A percentile compares a stretch with the other conserved stretches of the same genome.
Conservation (phyloP, 2,797 vertebrate genomes). For the Eulemur coronatus region DNA sequence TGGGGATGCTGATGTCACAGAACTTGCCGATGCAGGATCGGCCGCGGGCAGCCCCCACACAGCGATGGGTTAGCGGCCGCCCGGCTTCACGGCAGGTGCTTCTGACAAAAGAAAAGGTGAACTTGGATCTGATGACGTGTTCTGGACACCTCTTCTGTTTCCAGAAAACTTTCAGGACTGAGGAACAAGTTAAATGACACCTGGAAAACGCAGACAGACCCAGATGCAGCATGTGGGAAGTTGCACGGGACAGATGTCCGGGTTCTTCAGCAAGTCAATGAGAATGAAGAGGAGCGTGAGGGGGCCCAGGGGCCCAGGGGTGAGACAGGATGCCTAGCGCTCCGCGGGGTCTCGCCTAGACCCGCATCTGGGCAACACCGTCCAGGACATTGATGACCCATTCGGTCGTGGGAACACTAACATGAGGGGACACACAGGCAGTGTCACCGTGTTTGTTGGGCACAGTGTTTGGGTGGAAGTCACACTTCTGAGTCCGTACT, state of each 20-base stretch:
- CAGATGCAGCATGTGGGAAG: fast-evolving
- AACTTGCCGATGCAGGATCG: too few species aligned
- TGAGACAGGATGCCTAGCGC: too few species aligned
- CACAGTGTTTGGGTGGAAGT: neutral
- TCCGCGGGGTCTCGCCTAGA: fast-evolving
- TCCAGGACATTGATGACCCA: too few species aligned
- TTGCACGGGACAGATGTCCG: fast-evolving
- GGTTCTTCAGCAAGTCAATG: neutral
- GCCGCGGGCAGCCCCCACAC: neutral
- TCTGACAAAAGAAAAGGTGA: fast-evolving
- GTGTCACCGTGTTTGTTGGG: too few species aligned
- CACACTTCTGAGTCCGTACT: too few species aligned
- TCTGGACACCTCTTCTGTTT: too few species aligned
- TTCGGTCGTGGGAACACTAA: neutral
- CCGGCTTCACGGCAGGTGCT: fast-evolving
- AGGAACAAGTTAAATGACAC: neutral
- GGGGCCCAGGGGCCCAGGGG: too few species aligned
- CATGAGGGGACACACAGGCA: too few species aligned
- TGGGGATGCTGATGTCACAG: fast-evolving
- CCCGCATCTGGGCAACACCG: fast-evolving
- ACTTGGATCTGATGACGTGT: fast-evolving
- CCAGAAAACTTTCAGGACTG: fast-evolving
- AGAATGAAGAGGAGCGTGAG: neutral
- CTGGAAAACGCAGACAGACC: fast-evolving
- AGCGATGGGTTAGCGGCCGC: fast-evolving